Percentiles rank a stretch among this genome's conserved stretches.
phyloP scores from a whole-genome alignment of 1,140 invertebrate species.

The Xylocopa sonorina region DNA sequence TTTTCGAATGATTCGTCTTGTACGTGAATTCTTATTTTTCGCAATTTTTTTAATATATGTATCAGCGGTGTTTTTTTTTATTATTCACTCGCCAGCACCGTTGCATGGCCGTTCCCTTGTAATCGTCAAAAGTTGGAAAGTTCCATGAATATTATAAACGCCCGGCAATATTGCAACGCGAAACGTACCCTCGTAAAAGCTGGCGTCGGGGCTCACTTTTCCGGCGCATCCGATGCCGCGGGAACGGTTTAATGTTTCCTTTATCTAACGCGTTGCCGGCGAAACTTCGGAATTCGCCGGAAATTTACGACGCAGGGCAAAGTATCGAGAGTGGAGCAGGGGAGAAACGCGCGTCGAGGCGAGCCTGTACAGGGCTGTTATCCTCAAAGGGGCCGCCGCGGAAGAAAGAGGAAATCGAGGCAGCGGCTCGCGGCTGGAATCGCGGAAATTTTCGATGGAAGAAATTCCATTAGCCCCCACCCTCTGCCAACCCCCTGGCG shows the following conservation, averaged over 20 bases:
- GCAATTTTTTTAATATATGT: too few species aligned
- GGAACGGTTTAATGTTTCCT: constrained; percentile 3
- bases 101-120: neutral
- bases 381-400: neutral
- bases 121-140: constrained; percentile 9
- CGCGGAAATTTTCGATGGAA: constrained; percentile 35
- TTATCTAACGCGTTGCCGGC: neutral
- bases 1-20: too few species aligned
- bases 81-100: neutral
- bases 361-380: neutral
- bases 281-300: neutral
- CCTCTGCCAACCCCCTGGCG: too few species aligned
- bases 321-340: neutral
- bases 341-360: neutral
- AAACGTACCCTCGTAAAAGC: neutral
- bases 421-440: neutral
- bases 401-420: neutral
- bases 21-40: too few species aligned
- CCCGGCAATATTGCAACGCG: neutral
- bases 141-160: constrained; percentile 3
- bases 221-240: neutral
- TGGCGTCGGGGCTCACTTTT: neutral
- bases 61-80: neutral
- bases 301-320: neutral
- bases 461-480: constrained; percentile 49